Conservation (phyloP, 35 echinoderm and acorn worm species). For the Holothuria glaberrima region DNA sequence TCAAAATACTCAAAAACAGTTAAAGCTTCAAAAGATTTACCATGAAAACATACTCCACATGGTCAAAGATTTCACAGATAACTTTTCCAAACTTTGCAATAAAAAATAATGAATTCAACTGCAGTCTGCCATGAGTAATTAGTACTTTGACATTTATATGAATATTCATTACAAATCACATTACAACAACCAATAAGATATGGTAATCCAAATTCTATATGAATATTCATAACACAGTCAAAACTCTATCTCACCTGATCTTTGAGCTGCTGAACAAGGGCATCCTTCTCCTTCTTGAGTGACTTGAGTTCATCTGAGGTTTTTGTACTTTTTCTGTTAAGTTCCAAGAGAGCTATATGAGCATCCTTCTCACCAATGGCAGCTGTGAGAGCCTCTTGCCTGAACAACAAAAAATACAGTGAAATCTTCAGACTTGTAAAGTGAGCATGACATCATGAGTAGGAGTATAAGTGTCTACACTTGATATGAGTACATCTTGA, state of each 20-base stretch:
- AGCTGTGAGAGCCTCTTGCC: constrained; percentile 96
- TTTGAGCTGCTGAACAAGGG: constrained; percentile 89
- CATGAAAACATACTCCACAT: too few relatives aligned
- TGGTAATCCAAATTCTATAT: background rate
- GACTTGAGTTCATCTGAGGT: constrained; percentile 87
- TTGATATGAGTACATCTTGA: too few relatives aligned
- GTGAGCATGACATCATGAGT: too few relatives aligned
- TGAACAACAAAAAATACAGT: constrained; percentile 38
- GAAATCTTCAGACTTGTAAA: background rate
- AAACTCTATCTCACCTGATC: constrained; percentile 75
- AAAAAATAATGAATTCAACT: too few relatives aligned
- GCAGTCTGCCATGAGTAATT: too few relatives aligned
- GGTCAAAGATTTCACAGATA: too few relatives aligned
- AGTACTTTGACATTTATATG: too few relatives aligned
- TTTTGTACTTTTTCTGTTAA: constrained; percentile 87
- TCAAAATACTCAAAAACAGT: too few relatives aligned
- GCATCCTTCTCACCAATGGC: constrained; percentile 98
- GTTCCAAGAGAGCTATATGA: constrained; percentile 91
- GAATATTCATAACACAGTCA: background rate
- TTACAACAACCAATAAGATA: background rate
- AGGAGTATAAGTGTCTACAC: too few relatives aligned
- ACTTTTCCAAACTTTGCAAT: too few relatives aligned
- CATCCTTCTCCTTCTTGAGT: constrained; percentile 97
- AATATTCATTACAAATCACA: background rate
- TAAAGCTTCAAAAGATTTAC: too few relatives aligned